Conservation (phyloP, 2,797 vertebrate genomes). For the Phaenicophaeus curvirostris region DNA sequence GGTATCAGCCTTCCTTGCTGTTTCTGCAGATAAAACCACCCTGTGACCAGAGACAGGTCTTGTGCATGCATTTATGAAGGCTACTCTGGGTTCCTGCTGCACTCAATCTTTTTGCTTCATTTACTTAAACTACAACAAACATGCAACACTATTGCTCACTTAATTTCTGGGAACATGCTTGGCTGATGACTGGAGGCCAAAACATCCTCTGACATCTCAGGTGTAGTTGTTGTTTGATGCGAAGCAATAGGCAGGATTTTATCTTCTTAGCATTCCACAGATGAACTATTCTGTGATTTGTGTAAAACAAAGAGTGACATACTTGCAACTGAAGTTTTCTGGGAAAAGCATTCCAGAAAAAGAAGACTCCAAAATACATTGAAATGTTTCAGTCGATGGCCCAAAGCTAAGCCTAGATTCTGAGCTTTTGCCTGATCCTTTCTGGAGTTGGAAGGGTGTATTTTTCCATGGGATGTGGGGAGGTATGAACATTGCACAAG, state of each 20-base stretch:
- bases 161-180: not conserved
- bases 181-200: not conserved
- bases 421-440: not conserved
- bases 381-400: not conserved
- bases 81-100: not conserved
- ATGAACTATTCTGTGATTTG: not conserved
- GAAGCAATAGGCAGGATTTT: not conserved
- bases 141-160: not conserved
- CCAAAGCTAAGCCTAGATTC: not conserved
- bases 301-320: not conserved
- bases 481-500: not conserved
- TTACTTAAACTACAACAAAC: not conserved
- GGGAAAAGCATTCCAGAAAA: not conserved
- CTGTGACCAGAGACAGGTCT: not conserved
- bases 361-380: not conserved
- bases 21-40: not conserved
- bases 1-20: not conserved
- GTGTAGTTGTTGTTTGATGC: not conserved
- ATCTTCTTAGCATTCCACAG: not conserved
- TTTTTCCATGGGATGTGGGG: not conserved
- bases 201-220: not conserved
- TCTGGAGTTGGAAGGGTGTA: not conserved
- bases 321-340: not conserved
- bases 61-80: not conserved
- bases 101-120: not conserved